Evolutionary conservation across 2,113 vertebrate species (phyloP).

Genomic region (Rhodinocichla rosea): DNA sequence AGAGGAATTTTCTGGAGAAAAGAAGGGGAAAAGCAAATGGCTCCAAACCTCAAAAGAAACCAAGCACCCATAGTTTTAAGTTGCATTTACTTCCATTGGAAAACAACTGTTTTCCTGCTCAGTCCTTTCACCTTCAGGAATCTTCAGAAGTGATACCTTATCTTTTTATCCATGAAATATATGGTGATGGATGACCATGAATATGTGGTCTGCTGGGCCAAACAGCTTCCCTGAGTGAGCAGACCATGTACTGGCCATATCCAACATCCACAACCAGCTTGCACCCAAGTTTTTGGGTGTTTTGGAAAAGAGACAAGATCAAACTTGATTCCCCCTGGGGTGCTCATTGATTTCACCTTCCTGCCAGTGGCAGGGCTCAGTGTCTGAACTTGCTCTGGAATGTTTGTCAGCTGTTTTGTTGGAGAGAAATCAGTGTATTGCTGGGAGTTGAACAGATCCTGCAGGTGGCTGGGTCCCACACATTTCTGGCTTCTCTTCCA

Average conservation of each 20-base stretch:
- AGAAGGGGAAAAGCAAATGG: background rate
- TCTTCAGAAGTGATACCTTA: background rate
- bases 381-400: constrained; percentile 33
- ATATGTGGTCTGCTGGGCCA: background rate
- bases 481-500: background rate
- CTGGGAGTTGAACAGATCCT: background rate
- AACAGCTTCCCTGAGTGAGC: background rate
- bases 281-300: background rate
- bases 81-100: background rate
- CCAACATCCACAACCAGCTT: background rate
- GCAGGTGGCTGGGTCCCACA: background rate
- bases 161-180: background rate
- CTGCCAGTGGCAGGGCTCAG: background rate
- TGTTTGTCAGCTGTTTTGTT: constrained; percentile 23
- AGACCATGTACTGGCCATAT: background rate
- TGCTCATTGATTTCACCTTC: constrained; percentile 35
- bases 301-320: constrained; percentile 15
- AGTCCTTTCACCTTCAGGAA: background rate
- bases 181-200: background rate
- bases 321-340: constrained; percentile 24
- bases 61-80: background rate
- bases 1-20: background rate
- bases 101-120: background rate
- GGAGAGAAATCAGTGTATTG: background rate
- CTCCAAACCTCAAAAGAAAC: background rate